Base-by-base conservation (phyloP, 2,113 vertebrate species). In the Chamaea fasciata region DNA sequence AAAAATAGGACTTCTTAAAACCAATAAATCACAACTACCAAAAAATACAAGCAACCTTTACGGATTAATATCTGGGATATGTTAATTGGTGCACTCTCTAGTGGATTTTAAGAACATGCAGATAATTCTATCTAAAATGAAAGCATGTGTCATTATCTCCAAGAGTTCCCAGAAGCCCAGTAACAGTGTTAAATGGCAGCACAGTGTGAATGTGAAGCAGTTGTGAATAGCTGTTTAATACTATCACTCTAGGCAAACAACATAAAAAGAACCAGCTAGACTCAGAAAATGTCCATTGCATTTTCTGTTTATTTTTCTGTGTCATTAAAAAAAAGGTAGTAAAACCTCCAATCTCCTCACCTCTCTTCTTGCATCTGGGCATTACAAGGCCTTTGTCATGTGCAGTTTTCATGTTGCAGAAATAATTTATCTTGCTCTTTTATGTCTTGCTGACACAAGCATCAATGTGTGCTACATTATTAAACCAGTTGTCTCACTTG, bases 151-250 rank as follows among this genome's bases (percentile, higher is more conserved):
- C 94, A 93, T 90, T 94, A 82, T 89, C 90, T 92, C 60, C 87
- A 89, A 96, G 94, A 76, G 96, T 74, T 96, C 94, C 94, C 97
- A 89, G 84, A 92, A 69, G 94, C 84, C 90, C 92, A 69, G 80
- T 92, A 76, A 94, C 3, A 0, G 41, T 83, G n/a, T n/a, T 91
- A 94, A 90, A 92, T 85, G 83, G 69, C 37, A 96, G 28, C 42
- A 24, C 10, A 12, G 44, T 56, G 35, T 92, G 92, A 89, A 79
- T 55, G 23, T 67, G 92, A 91, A 78, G 41, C 80, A 60, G 87
- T n/a, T 31, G 94, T 74, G 78, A 94, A 73, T 70, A 80, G 68
- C n/a, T 74, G 46, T 37, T 56, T 56, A 57, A 17, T 68, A 59
- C 74, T 56, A 65, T 55, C 91, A 35, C 56, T 96, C 57, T 56